Percentiles rank a stretch among this genome's conserved stretches.
Conservation (phyloP, 2,113 vertebrate species). For the Dipodomys stephensi region DNA sequence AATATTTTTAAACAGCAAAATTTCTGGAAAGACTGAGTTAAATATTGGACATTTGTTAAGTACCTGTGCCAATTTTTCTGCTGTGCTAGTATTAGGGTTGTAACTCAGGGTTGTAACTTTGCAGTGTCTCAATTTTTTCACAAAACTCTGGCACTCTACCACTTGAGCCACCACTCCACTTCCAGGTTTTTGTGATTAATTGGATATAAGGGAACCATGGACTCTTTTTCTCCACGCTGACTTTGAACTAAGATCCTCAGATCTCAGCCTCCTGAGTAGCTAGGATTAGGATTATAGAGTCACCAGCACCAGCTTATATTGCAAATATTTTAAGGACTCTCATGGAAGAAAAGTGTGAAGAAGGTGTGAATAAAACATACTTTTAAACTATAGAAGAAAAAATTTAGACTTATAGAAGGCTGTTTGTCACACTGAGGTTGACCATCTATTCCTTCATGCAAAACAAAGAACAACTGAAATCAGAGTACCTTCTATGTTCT, state of each 20-base stretch:
- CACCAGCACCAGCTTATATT: not conserved
- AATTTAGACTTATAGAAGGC: not conserved
- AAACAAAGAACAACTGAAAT: not conserved
- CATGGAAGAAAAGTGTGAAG: not conserved
- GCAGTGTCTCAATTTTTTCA: no score
- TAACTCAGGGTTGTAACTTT: no score
- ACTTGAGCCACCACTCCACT: no score
- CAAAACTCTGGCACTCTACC: no score
- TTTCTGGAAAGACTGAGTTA: not conserved
- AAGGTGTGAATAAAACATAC: not conserved
- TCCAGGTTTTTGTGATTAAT: no score
- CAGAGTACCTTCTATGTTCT: not conserved
- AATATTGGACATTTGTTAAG: conserved; percentile 18
- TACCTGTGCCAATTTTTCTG: not conserved
- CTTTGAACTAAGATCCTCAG: no score
- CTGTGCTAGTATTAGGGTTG: no score
- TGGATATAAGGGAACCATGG: no score
- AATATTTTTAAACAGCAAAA: conserved; percentile 20
- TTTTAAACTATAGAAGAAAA: conserved; percentile 13
- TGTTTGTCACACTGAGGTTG: not conserved
- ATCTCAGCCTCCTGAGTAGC: no score
- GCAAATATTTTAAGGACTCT: not conserved
- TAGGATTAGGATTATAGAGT: no score
- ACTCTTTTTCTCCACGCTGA: no score
- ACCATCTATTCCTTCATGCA: conserved; percentile 3